phyloP scores from a whole-genome alignment of 2,113 vertebrate genomes.

The Labeo rohita region DNA sequence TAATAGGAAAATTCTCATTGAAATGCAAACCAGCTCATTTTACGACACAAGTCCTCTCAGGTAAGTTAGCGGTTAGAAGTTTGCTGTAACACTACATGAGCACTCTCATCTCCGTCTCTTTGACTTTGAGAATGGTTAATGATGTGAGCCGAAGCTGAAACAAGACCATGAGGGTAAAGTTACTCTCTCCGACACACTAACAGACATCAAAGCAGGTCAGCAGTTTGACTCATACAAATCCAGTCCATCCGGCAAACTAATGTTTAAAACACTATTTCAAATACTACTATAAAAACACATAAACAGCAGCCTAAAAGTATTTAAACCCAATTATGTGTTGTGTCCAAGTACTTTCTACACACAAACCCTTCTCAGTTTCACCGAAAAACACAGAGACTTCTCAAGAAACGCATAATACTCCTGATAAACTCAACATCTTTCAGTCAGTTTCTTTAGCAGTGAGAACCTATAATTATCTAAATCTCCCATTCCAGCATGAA shows the following conservation, averaged over 20 bases:
- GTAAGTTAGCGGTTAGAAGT: background rate
- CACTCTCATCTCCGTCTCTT: constrained; percentile 32
- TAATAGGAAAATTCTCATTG: background rate
- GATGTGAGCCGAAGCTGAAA: constrained; percentile 29
- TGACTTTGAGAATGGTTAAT: constrained; percentile 37
- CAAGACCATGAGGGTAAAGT: constrained; percentile 28
- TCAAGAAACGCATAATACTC: background rate
- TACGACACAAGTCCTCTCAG: background rate
- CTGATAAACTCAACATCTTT: background rate
- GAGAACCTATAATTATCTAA: background rate
- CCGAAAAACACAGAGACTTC: background rate
- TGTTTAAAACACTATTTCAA: background rate
- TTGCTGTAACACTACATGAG: constrained; percentile 37
- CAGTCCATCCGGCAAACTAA: background rate
- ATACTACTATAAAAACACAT: background rate
- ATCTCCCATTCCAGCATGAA: background rate
- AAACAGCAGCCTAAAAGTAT: background rate
- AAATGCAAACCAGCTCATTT: background rate
- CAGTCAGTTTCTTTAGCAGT: background rate
- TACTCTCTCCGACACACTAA: constrained; percentile 21
- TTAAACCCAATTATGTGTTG: background rate
- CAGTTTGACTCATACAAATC: constrained; percentile 1
- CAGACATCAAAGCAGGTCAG: constrained; percentile 34
- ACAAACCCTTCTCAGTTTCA: too few relatives aligned
- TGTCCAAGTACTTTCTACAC: background rate